Conservation (phyloP, 2,888 invertebrate species). For the Escarpia spicata region DNA sequence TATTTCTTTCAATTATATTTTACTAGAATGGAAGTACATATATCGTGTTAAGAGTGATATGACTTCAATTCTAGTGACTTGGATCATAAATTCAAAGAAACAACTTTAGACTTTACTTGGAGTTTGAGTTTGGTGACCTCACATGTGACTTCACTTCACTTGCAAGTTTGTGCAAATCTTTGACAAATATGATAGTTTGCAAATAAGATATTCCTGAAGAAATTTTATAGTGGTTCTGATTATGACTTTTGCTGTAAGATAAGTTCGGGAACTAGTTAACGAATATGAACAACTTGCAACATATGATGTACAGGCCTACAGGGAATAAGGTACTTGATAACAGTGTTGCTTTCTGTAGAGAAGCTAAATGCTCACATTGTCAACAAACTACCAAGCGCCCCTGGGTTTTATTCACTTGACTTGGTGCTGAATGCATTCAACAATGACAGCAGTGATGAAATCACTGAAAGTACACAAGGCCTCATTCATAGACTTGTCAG, state of each 20-base stretch:
- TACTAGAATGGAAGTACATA: too few species aligned
- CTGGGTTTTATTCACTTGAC: slow-evolving; percentile 57
- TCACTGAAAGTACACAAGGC: slow-evolving; percentile 50
- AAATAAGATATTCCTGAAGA: not conserved
- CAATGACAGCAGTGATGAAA: slow-evolving; percentile 45
- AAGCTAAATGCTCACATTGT: slow-evolving; percentile 52
- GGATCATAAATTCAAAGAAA: too few species aligned
- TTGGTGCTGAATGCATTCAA: slow-evolving; percentile 51
- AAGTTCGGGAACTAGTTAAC: not conserved
- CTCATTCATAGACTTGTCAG: slow-evolving; percentile 52
- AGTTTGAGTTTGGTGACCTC: too few species aligned
- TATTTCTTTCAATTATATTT: too few species aligned
- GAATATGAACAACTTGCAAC: not conserved
- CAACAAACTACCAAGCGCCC: slow-evolving; percentile 50
- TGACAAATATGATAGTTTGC: not conserved
- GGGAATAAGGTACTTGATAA: not conserved
- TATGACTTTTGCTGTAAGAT: not conserved
- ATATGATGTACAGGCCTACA: not conserved
- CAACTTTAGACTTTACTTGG: too few species aligned
- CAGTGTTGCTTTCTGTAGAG: slow-evolving; percentile 42
- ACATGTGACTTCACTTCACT: too few species aligned
- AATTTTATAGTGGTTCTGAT: not conserved
- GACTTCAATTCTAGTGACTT: too few species aligned
- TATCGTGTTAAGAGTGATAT: too few species aligned
- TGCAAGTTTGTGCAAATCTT: too few species aligned